A percentile compares a stretch with the other conserved stretches of the same genome.
Evolutionary conservation across 92 coral and sea anemone genomes (phyloP).

Genomic region (Siderastrea siderea): DNA sequence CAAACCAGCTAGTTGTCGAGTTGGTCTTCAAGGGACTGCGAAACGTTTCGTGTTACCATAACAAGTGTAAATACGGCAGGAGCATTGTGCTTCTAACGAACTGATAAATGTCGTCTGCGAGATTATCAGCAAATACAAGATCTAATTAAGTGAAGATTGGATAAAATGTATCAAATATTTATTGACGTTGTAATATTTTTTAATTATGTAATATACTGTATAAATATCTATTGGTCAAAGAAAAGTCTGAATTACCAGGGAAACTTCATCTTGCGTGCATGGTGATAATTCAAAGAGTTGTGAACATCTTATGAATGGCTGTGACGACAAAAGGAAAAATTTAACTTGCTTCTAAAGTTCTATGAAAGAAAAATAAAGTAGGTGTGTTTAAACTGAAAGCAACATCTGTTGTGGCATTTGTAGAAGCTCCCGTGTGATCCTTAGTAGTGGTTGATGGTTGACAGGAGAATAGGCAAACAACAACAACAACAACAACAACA

Average conservation of each 20-base stretch:
- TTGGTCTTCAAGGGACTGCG: too few species aligned
- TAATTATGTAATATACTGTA: neutral
- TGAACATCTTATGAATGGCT: neutral
- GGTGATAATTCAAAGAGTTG: conserved; percentile 13
- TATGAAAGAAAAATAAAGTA: neutral
- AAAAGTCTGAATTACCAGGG: too few species aligned
- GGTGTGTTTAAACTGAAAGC: neutral
- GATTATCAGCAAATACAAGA: too few species aligned
- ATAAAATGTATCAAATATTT: neutral
- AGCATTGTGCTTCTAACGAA: too few species aligned
- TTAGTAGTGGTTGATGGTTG: too few species aligned
- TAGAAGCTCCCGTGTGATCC: too few species aligned
- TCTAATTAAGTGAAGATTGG: neutral
- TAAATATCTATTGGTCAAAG: neutral
- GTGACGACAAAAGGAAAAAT: neutral
- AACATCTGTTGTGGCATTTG: too few species aligned
- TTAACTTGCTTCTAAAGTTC: neutral
- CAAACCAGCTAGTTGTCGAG: too few species aligned
- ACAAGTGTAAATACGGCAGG: neutral
- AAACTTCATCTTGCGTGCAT: neutral
- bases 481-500: too few species aligned
- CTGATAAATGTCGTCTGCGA: too few species aligned
- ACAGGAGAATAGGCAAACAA: too few species aligned
- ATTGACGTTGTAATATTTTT: neutral
- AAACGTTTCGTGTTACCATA: neutral